phyloP scores from a whole-genome alignment of 2,888 invertebrate genomes.

The Linnaemya tessellans region DNA sequence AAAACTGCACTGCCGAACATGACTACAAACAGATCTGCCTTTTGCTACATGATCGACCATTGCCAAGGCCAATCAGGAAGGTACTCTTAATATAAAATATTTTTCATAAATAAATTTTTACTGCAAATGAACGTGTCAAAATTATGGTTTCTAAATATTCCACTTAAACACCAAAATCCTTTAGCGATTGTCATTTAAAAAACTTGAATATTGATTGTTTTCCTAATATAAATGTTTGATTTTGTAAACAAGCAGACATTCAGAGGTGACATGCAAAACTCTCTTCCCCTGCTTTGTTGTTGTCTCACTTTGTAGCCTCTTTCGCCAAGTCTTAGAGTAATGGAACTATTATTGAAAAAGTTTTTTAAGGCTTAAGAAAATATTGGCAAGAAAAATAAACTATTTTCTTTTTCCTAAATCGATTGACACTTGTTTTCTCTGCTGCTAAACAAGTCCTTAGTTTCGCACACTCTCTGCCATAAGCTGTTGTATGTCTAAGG shows the following conservation, averaged over 20 bases:
- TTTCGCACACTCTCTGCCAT: neutral
- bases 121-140: too few species aligned
- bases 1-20: too few species aligned
- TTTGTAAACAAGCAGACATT: slow-evolving; percentile 8
- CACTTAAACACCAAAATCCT: neutral
- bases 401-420: slow-evolving; percentile 40
- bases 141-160: too few species aligned
- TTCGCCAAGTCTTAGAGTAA: slow-evolving; percentile 8
- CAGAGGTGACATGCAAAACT: neutral
- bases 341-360: slow-evolving; percentile 62
- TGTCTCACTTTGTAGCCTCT: slow-evolving; percentile 13
- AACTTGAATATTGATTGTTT: neutral
- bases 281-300: neutral
- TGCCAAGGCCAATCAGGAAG: too few species aligned
- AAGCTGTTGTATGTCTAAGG: slow-evolving; percentile 10
- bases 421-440: slow-evolving; percentile 56
- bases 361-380: slow-evolving; percentile 45
- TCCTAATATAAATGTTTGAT: neutral
- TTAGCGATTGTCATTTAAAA: neutral
- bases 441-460: neutral
- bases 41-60: too few species aligned
- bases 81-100: too few species aligned
- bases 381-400: slow-evolving; percentile 31
- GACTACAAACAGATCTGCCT: too few species aligned
- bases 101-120: too few species aligned